A percentile compares a stretch with the other conserved stretches of the same genome.
These are phyloP conservation scores for Dione vanillae DNA, from an alignment of 2,888 invertebrate species.

Conservation along the genomic window DNA sequence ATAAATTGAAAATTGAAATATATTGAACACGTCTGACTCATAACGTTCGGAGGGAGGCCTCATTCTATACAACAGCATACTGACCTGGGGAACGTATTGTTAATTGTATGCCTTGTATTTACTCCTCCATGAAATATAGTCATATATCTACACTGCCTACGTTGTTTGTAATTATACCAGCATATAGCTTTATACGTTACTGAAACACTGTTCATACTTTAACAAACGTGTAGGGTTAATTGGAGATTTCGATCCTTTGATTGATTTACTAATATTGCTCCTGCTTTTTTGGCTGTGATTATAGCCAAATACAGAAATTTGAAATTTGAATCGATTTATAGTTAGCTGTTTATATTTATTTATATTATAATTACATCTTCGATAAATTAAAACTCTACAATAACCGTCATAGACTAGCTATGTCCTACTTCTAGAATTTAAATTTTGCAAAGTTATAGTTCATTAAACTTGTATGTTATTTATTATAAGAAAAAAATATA, in stretches of 20 bases:
- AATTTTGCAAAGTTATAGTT: too few relatives aligned
- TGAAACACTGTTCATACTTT: neutral
- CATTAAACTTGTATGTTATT: too few relatives aligned
- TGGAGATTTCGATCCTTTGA: neutral
- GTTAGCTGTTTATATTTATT: neutral
- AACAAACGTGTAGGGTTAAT: neutral
- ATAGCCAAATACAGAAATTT: neutral
- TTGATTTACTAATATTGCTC: neutral
- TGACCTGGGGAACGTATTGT: slow-evolving; percentile 16
- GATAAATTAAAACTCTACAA: too few relatives aligned
- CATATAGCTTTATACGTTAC: slow-evolving; percentile 19
- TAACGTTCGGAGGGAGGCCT: neutral
- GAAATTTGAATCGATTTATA: too few relatives aligned
- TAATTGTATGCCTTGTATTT: slow-evolving; percentile 15
- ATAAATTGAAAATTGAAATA: slow-evolving; percentile 16
- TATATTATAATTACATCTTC: too few relatives aligned
- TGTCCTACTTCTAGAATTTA: too few relatives aligned
- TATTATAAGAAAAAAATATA: too few relatives aligned
- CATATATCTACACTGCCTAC: neutral
- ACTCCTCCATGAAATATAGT: neutral
- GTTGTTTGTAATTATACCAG: slow-evolving; percentile 14
- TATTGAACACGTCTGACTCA: neutral
- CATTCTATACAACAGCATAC: neutral
- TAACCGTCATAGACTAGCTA: too few relatives aligned
- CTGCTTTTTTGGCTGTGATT: neutral